Evolutionary conservation across 2,888 invertebrate genomes (phyloP).

Genomic region (Stenotaenia linearis): DNA sequence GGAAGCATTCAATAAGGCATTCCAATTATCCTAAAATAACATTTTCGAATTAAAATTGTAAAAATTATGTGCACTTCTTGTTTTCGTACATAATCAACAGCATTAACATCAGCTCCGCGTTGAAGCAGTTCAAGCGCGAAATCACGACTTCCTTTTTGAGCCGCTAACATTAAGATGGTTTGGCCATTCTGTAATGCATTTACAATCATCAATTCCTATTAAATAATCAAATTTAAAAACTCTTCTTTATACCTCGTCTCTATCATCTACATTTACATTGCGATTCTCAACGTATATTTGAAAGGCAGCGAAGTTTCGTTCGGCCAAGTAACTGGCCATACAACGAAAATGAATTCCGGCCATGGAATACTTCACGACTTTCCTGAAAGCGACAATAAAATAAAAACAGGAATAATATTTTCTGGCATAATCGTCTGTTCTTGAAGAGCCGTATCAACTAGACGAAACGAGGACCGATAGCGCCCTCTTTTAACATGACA

Average conservation of each 20-base stretch:
- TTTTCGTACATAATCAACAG: slow-evolving; percentile 66
- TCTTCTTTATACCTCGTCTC: slow-evolving; percentile 64
- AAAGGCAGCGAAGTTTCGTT: slow-evolving; percentile 66
- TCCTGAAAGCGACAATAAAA: background rate
- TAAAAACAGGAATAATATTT: background rate
- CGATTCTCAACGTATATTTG: slow-evolving; percentile 76
- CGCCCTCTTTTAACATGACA: too few relatives aligned
- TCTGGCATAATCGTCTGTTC: too few relatives aligned
- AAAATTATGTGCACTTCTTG: background rate
- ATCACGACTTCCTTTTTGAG: slow-evolving; percentile 72
- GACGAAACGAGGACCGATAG: too few relatives aligned
- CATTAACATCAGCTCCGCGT: slow-evolving; percentile 86
- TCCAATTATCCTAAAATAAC: slow-evolving; percentile 75
- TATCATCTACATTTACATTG: slow-evolving; percentile 73
- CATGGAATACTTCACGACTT: background rate
- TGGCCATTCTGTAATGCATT: slow-evolving; percentile 68
- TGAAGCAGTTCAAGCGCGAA: slow-evolving; percentile 79
- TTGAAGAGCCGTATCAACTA: too few relatives aligned
- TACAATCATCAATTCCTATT: background rate
- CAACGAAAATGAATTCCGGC: background rate
- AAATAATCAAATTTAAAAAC: background rate
- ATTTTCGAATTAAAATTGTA: background rate
- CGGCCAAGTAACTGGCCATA: slow-evolving; percentile 24
- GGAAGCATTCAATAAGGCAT: slow-evolving; percentile 80
- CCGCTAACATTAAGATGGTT: slow-evolving; percentile 87